phyloP scores from a whole-genome alignment of 35 echinoderm and acorn worm genomes.

The Ptychodera flava region DNA sequence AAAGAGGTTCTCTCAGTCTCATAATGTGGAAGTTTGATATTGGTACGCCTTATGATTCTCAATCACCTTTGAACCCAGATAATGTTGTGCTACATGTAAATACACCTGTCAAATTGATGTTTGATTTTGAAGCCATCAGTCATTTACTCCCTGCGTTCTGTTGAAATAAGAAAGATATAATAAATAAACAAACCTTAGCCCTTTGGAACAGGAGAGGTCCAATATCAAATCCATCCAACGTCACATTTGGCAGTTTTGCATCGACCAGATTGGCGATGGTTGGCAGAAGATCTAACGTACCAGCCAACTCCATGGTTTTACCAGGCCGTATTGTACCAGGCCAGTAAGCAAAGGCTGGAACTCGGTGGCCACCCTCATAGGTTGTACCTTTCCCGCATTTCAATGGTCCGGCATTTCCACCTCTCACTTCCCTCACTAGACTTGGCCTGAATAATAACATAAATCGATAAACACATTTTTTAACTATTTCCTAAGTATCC shows the following conservation, averaged over 20 bases:
- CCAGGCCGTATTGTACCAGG: conserved; percentile 58
- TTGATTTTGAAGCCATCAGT: no score
- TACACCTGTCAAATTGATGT: no score
- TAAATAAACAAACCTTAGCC: not conserved
- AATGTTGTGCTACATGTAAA: no score
- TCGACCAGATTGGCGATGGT: conserved; percentile 51
- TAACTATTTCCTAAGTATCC: no score
- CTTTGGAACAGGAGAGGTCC: conserved; percentile 37
- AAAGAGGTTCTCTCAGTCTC: no score
- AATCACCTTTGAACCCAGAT: no score
- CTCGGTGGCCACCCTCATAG: conserved; percentile 71
- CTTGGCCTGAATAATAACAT: no score
- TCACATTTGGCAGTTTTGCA: conserved; percentile 33
- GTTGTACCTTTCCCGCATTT: conserved; percentile 84
- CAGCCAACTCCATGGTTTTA: conserved; percentile 48
- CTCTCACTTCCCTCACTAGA: conserved; percentile 21
- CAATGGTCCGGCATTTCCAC: conserved; percentile 65
- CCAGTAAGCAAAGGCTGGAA: conserved; percentile 73
- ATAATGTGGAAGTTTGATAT: no score
- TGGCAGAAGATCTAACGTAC: conserved; percentile 65
- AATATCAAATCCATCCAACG: conserved; percentile 70
- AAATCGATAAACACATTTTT: no score
- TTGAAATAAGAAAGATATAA: no score
- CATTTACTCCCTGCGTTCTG: no score
- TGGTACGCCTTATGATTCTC: no score